Conservation (phyloP, 2,888 invertebrate genomes). For the Eristalinus sepulchralis region DNA sequence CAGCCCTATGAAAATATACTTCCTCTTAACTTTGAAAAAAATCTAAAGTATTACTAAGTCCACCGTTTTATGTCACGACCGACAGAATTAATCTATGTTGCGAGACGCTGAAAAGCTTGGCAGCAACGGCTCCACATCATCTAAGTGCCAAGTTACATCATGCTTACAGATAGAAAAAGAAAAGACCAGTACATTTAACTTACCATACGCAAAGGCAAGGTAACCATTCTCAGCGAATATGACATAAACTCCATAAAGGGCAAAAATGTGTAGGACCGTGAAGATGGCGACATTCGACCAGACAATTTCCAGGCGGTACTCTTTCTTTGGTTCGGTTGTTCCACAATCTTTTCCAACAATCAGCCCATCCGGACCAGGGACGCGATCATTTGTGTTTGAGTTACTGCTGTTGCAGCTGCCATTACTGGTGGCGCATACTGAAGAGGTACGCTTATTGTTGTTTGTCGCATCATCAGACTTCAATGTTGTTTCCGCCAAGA, state of each 20-base stretch:
- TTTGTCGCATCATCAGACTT: conserved; percentile 74
- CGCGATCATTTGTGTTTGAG: conserved; percentile 59
- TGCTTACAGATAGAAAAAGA: neutral
- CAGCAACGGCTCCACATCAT: neutral
- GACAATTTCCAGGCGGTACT: conserved; percentile 85
- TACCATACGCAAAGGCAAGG: conserved; percentile 81
- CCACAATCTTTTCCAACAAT: conserved; percentile 59
- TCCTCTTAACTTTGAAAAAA: no score
- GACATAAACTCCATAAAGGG: conserved; percentile 84
- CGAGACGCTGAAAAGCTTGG: no score
- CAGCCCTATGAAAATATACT: no score
- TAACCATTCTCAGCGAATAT: conserved; percentile 78
- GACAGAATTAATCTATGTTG: no score
- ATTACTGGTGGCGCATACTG: conserved; percentile 50
- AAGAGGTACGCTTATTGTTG: conserved; percentile 68
- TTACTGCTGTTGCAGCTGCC: conserved; percentile 19
- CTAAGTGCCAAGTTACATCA: neutral
- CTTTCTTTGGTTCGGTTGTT: conserved; percentile 73
- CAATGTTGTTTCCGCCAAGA: conserved; percentile 82
- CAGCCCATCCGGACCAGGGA: conserved; percentile 70
- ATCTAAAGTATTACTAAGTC: no score
- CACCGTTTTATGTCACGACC: no score
- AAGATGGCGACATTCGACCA: conserved; percentile 91
- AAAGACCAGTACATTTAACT: conserved; percentile 76
- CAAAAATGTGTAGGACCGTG: conserved; percentile 85